Base-by-base conservation (phyloP, 53 echinoderm and acorn worm genomes). In the Mesocentrotus franciscanus region DNA sequence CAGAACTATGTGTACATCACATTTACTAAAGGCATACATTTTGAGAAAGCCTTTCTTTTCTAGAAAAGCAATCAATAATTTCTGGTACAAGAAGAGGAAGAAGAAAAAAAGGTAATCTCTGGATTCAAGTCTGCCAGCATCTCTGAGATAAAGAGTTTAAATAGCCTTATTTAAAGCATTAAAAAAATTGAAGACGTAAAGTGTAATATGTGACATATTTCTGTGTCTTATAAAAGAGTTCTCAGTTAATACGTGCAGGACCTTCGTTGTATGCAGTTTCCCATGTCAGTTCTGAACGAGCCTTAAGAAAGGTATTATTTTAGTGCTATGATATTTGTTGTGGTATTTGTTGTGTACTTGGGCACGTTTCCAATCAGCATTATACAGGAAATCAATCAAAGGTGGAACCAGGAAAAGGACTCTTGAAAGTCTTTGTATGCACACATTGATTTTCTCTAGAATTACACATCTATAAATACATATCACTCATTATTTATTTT, bases 401-500 rank as follows among this genome's bases (percentile, higher is more conserved):
- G 42, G 9, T 81, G 39, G 12, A 76, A 76, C 76, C 76, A 76
- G 76, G 76, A 76, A 76, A 76, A 14, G 13, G 33, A 0, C 27
- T 33, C 76, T 76, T 10, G 0, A 75, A 75, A 11, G 30, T 30
- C 75, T 75, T n/a, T n/a, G n/a, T n/a, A 75, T 11, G 17, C 14
- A 10, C 61, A 61, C 61, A 61, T 61, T 75, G 32, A 75, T n/a
- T 75, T 61, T 30, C 12, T 29, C 30, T 76, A 30, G 33, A 76
- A 76, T 76, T 76, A 76, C 76, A 30, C 30, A 26, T 68, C 68
- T 30, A 12, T 76, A 13, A 30, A 76, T 76, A 33, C 2, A 12
- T 76, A 76, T 76, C 33, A 76, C 30, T 32, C 33, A 76, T 76
- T 76, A 33, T 76, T 76, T 76, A 76, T 33, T 76, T 68, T 76